Evolutionary conservation across 2,797 vertebrate species (phyloP).

Genomic region (Microctenopoma stevenorrisi): DNA sequence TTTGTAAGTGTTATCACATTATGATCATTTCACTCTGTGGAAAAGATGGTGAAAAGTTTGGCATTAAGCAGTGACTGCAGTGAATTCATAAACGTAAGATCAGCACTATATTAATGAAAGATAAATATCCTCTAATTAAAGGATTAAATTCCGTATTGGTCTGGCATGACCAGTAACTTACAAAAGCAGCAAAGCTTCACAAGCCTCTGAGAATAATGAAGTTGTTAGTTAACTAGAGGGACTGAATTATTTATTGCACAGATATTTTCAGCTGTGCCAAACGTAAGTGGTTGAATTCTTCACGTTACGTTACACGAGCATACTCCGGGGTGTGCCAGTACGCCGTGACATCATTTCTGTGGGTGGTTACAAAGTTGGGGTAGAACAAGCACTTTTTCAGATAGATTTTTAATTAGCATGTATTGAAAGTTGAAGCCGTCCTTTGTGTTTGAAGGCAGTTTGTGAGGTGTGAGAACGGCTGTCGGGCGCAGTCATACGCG

Average conservation of each 20-base stretch:
- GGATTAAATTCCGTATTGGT: background rate
- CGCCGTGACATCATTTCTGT: background rate
- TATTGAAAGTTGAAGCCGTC: background rate
- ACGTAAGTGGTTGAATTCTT: no score
- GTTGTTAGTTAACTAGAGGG: no score
- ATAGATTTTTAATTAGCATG: background rate
- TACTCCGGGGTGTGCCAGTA: background rate
- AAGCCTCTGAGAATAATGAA: no score
- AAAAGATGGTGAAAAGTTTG: background rate
- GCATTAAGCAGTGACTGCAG: background rate
- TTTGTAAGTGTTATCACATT: background rate
- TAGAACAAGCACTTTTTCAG: background rate
- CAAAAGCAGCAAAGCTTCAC: no score
- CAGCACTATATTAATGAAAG: no score
- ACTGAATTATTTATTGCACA: background rate
- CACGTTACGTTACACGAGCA: no score
- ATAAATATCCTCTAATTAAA: background rate
- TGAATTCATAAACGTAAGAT: background rate
- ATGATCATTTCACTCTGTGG: background rate
- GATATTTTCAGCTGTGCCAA: background rate
- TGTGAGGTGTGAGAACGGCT: conserved; percentile 14
- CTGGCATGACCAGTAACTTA: background rate
- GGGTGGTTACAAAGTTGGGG: background rate
- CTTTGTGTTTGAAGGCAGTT: conserved; percentile 14
- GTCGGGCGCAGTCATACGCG: conserved; percentile 9